phyloP scores from a whole-genome alignment of 1,140 invertebrate genomes.

The Prorops nasuta region DNA sequence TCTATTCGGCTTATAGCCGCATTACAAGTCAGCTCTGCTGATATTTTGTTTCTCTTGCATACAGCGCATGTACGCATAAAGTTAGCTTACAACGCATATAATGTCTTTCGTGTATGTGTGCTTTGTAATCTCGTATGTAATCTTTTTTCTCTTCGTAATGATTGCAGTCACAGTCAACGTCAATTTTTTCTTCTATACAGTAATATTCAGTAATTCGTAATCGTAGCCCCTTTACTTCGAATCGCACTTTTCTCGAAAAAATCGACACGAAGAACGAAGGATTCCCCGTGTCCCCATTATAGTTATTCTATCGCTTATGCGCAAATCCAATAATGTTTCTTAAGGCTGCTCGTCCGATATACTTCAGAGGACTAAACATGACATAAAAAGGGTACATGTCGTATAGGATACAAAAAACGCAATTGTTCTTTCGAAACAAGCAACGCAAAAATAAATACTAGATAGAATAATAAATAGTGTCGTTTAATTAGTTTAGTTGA shows the following conservation, averaged over 20 bases:
- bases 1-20: not conserved
- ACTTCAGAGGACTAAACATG: conserved; percentile 38
- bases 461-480: conserved; percentile 38
- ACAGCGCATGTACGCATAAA: not conserved
- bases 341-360: conserved; percentile 42
- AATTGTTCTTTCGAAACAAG: conserved; percentile 14
- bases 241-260: conserved; percentile 1
- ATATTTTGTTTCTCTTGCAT: not conserved
- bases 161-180: conserved; percentile 55
- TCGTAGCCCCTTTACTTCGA: not conserved
- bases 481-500: conserved; percentile 21
- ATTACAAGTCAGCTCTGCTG: not conserved
- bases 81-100: not conserved
- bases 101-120: conserved; percentile 10
- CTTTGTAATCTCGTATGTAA: conserved; percentile 13
- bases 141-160: conserved; percentile 37
- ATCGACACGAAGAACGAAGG: not conserved
- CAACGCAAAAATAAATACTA: conserved; percentile 38
- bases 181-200: conserved; percentile 10
- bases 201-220: conserved; percentile 1
- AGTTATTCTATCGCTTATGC: not conserved
- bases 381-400: conserved; percentile 24
- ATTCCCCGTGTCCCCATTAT: not conserved
- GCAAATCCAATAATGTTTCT: conserved; percentile 21
- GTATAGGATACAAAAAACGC: conserved; percentile 8